These are phyloP conservation scores for Turritopsis rubra DNA, from an alignment of 30 jellyfish, hydroid and myxozoan genomes.

Conservation along the genomic window DNA sequence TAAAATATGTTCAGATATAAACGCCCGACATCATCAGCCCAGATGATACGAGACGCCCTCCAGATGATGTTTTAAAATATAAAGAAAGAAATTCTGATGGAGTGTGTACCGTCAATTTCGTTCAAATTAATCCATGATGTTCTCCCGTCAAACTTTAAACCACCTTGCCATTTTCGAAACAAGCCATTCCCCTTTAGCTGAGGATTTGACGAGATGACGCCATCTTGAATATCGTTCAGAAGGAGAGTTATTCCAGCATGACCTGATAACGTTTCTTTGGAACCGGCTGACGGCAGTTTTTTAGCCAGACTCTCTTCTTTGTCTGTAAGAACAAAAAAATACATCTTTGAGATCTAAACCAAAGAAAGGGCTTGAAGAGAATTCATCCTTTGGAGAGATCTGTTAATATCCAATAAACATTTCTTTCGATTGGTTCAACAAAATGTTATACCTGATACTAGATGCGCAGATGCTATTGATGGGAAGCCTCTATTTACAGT, in stretches of 20 bases:
- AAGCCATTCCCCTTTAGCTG: slow-evolving; percentile 13
- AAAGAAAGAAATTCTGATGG: no score
- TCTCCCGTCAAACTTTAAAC: slow-evolving; percentile 37
- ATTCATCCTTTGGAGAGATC: no score
- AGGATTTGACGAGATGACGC: slow-evolving; percentile 29
- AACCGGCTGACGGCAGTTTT: slow-evolving; percentile 15
- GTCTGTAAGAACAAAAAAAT: background rate
- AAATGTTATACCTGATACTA: background rate
- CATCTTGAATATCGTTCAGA: slow-evolving; percentile 33
- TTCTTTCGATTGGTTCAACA: no score
- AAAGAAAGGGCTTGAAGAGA: no score
- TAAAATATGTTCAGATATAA: no score
- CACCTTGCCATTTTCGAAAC: slow-evolving; percentile 39
- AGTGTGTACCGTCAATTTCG: slow-evolving; percentile 26
- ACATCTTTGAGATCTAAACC: background rate
- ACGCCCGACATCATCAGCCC: no score
- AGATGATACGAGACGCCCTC: no score
- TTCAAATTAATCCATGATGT: slow-evolving; percentile 25
- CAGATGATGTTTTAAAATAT: no score
- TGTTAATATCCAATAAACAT: no score
- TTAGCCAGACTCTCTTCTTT: background rate
- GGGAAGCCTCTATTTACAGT: slow-evolving; percentile 18
- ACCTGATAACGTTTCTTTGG: slow-evolving; percentile 35
- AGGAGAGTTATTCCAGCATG: slow-evolving; percentile 25
- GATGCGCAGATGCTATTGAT: slow-evolving; percentile 3